phyloP scores from a whole-genome alignment of 2,113 vertebrate genomes.

The Fukomys damarensis region DNA sequence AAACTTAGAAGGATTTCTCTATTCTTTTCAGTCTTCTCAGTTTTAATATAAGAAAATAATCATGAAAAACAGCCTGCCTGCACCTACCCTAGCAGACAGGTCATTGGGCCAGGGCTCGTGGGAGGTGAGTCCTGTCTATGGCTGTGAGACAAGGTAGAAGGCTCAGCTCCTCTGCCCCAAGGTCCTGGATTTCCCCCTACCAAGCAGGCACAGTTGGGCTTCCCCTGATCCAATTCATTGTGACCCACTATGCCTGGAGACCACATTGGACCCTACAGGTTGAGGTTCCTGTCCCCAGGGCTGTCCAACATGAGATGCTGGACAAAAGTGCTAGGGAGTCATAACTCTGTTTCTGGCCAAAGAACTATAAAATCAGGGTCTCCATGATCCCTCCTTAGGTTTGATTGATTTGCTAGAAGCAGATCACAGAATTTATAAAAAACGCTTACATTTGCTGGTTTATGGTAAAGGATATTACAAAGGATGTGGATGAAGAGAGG shows the following conservation, averaged over 20 bases:
- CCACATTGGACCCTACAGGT: not conserved
- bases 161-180: not conserved
- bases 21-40: not conserved
- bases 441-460: no score
- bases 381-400: not conserved
- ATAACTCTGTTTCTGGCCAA: not conserved
- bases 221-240: not conserved
- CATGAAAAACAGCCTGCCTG: not conserved
- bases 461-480: not conserved
- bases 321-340: not conserved
- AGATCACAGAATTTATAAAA: not conserved
- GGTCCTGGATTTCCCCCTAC: not conserved
- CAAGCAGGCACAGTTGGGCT: not conserved
- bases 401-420: not conserved
- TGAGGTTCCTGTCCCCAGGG: not conserved
- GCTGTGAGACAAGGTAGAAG: not conserved
- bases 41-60: not conserved
- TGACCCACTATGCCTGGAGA: not conserved
- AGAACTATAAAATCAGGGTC: not conserved
- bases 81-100: not conserved
- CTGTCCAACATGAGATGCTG: fast-evolving
- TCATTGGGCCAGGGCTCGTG: not conserved
- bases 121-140: not conserved
- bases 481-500: not conserved
- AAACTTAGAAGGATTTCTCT: not conserved